These are phyloP conservation scores for Rallus crepitans DNA, from an alignment of 2,797 vertebrate genomes.

Conservation along the genomic window DNA sequence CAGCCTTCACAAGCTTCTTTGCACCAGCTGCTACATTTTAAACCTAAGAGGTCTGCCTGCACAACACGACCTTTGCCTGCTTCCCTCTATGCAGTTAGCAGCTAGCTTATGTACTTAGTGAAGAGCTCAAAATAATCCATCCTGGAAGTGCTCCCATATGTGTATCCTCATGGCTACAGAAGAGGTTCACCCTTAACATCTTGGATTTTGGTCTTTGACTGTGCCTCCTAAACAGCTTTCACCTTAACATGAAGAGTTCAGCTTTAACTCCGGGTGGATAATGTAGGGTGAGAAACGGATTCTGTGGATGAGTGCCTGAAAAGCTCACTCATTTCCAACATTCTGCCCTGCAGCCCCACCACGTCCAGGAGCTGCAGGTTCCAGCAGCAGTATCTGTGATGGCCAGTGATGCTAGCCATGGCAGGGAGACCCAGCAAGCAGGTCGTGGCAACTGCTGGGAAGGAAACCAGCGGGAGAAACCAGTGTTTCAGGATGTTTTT, in stretches of 20 bases:
- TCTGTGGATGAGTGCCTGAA: not conserved
- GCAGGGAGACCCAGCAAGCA: not conserved
- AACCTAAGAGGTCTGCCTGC: conserved; percentile 83
- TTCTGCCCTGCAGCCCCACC: not conserved
- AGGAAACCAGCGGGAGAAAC: not conserved
- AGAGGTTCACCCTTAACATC: not conserved
- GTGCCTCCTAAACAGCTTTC: not conserved
- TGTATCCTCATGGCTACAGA: not conserved
- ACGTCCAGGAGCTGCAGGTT: not conserved
- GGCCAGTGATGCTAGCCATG: not conserved
- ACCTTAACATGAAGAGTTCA: not conserved
- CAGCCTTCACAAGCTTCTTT: conserved; percentile 68
- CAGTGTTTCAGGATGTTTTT: not conserved
- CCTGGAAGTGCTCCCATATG: conserved; percentile 14
- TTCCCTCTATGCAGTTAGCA: conserved; percentile 83
- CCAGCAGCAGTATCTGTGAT: not conserved
- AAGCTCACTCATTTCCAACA: not conserved
- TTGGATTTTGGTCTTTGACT: conserved; percentile 24
- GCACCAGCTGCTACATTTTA: conserved; percentile 84
- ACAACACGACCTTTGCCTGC: conserved; percentile 69
- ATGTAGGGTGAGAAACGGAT: not conserved
- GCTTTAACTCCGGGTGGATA: not conserved
- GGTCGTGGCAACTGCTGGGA: not conserved
- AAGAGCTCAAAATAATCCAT: conserved; percentile 81
- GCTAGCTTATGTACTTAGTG: conserved; percentile 82